A percentile compares a stretch with the other conserved stretches of the same genome.
These are phyloP conservation scores for Cynopterus brachyotis DNA, from an alignment of 2,113 vertebrate species.

Conservation along the genomic window DNA sequence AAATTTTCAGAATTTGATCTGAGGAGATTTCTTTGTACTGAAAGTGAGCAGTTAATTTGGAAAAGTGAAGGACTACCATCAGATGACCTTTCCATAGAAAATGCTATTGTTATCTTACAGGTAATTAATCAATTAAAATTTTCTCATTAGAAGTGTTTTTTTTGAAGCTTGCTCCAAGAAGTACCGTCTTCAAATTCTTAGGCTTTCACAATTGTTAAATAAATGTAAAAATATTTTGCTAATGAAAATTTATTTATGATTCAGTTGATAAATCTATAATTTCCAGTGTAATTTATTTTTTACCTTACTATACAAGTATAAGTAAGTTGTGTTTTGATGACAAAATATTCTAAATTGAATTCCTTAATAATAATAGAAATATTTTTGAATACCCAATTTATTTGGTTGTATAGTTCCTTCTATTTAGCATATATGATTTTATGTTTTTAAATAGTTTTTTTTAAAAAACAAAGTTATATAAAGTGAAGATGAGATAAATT, in stretches of 20 bases:
- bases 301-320: background rate
- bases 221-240: conserved; percentile 19
- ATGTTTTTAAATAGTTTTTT: background rate
- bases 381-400: background rate
- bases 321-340: background rate
- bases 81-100: conserved; percentile 98
- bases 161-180: background rate
- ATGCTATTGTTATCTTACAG: conserved; percentile 98
- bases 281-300: conserved; percentile 9
- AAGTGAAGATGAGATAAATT: background rate
- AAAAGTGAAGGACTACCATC: conserved; percentile 98
- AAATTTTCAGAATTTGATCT: conserved; percentile 91
- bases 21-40: conserved; percentile 94
- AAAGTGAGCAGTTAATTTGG: conserved; percentile 98
- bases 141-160: conserved; percentile 33
- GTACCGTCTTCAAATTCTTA: background rate
- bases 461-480: background rate
- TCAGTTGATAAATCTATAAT: background rate
- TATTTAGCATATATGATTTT: background rate
- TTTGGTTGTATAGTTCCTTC: background rate
- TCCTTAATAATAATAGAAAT: background rate
- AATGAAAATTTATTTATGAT: background rate
- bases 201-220: background rate
- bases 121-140: conserved; percentile 78
- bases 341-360: background rate